These are phyloP conservation scores for Augochlora pura DNA, from an alignment of 1,140 invertebrate species.

Conservation along the genomic window DNA sequence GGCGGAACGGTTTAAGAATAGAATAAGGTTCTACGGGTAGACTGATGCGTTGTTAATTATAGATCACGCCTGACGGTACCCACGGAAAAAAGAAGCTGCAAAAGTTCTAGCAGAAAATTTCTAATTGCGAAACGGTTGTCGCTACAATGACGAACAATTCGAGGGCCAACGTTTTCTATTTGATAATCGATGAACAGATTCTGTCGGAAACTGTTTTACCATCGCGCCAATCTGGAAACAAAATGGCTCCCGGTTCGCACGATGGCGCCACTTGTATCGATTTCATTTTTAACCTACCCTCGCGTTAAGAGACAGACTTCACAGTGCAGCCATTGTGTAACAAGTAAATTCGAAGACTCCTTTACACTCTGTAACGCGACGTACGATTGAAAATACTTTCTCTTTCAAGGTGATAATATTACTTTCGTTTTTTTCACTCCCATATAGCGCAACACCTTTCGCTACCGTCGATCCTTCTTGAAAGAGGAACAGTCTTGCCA, in stretches of 20 bases:
- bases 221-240: background rate
- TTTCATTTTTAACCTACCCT: too few species aligned
- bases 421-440: background rate
- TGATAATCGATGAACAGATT: background rate
- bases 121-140: background rate
- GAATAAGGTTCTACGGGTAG: slow-evolving; percentile 54
- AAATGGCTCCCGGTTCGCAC: background rate
- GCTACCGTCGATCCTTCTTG: background rate
- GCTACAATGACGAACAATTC: background rate
- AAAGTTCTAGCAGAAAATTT: background rate
- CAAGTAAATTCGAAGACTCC: background rate
- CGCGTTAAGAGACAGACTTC: too few species aligned
- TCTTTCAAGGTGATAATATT: background rate
- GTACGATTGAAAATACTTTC: background rate
- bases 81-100: slow-evolving; percentile 5
- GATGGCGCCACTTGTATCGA: slow-evolving; percentile 31
- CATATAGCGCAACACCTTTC: background rate
- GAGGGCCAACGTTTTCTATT: background rate
- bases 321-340: too few species aligned
- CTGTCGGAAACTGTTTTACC: slow-evolving; percentile 10
- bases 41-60: slow-evolving; percentile 50
- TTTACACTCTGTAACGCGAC: background rate
- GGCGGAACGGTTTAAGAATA: slow-evolving; percentile 58
- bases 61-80: slow-evolving; percentile 25
- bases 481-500: slow-evolving; percentile 9